Evolutionary conservation across 23 tunicate species (phyloP).

Genomic region (Corella eumyota): DNA sequence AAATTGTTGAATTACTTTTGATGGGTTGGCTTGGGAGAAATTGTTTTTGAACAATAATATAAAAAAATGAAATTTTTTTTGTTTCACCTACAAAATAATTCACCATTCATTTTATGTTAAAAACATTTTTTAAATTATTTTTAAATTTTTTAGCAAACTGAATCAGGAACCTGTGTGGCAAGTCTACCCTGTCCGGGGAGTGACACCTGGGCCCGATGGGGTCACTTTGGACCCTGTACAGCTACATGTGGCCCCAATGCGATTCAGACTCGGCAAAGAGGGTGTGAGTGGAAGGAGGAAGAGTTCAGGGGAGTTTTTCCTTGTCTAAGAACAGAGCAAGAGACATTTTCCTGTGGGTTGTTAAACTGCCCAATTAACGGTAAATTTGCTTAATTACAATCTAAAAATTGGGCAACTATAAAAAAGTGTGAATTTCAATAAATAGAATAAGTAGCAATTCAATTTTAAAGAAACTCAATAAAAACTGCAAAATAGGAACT

Average conservation of each 20-base stretch:
- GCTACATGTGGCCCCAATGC: conserved; percentile 43
- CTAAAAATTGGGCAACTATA: no score
- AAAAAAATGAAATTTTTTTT: no score
- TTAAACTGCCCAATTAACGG: conserved; percentile 57
- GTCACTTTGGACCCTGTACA: conserved; percentile 23
- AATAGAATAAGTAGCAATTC: no score
- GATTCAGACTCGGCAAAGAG: conserved; percentile 28
- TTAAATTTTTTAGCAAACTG: conserved; percentile 31
- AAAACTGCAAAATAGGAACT: no score
- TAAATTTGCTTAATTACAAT: neutral
- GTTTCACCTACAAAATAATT: no score
- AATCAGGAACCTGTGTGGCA: conserved; percentile 13
- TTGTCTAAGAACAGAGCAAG: conserved; percentile 28
- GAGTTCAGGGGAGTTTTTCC: conserved; percentile 16
- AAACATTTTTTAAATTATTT: no score
- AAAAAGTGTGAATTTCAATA: no score
- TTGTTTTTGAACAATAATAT: no score
- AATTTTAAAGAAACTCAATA: no score
- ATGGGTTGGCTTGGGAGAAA: no score
- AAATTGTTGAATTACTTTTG: no score
- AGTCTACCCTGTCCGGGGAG: conserved; percentile 37
- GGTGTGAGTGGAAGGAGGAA: conserved; percentile 57
- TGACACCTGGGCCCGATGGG: conserved; percentile 58
- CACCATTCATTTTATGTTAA: no score
- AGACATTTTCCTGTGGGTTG: conserved; percentile 33